Evolutionary conservation across 2,888 invertebrate genomes (phyloP).

Genomic region (Nipponacmea schrenckii): DNA sequence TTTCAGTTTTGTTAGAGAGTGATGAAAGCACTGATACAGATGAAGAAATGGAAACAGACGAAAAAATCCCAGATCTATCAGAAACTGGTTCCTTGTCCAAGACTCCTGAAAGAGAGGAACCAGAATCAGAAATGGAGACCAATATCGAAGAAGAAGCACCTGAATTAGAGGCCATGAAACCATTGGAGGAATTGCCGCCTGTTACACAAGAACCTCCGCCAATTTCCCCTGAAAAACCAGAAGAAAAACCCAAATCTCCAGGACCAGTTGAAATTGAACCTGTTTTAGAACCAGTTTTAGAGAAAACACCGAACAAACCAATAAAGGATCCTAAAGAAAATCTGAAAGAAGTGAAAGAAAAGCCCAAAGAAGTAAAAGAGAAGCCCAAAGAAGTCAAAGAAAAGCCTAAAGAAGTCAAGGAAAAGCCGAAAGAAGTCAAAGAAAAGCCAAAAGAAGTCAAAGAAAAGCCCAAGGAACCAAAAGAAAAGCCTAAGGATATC

Average conservation of each 20-base stretch:
- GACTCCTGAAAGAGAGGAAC: neutral
- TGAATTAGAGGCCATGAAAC: conserved; percentile 13
- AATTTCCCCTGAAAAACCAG: neutral
- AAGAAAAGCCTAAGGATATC: too few relatives aligned
- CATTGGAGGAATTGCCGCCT: conserved; percentile 9
- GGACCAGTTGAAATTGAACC: neutral
- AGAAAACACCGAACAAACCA: neutral
- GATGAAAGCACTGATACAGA: conserved; percentile 21
- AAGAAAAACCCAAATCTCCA: neutral
- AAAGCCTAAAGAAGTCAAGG: conserved; percentile 16
- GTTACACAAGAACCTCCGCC: neutral
- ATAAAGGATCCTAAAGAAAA: conserved; percentile 61
- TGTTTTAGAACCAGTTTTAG: neutral
- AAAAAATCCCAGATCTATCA: conserved; percentile 5
- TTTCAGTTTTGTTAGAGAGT: too few relatives aligned
- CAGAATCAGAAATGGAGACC: neutral
- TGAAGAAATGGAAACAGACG: conserved; percentile 22
- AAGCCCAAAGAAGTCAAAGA: conserved; percentile 11
- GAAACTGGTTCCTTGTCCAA: neutral
- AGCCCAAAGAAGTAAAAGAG: conserved; percentile 6
- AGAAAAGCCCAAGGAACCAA: too few relatives aligned
- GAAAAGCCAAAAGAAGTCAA: conserved; percentile 10
- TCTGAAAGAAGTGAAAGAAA: conserved; percentile 11
- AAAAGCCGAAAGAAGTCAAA: conserved; percentile 29
- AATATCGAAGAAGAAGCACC: conserved; percentile 11